Base-by-base conservation (phyloP, 2,888 invertebrate genomes). In the Rutpela maculata region DNA sequence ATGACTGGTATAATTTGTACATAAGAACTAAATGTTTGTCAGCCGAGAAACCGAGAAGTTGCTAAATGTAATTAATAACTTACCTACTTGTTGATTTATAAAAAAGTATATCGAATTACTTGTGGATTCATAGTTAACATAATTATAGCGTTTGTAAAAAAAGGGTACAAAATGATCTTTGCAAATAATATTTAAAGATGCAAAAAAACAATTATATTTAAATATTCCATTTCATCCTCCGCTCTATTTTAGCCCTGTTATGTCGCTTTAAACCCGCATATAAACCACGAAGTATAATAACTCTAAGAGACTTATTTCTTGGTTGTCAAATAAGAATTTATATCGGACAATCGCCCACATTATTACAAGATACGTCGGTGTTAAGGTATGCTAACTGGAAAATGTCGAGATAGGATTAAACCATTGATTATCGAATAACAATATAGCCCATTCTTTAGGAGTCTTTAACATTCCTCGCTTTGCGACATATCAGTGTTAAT, bases 351-450 rank as follows among this genome's bases (percentile, higher is more conserved):
- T 75, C 78, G 78, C 78, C 80, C 73, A 80, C 80, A 71, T 78
- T 67, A 80, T 80, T 78, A 78, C 80, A 68, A 76, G 74, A 78
- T 80, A 68, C 65, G 72, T 69, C 63, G 70, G 77, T 71, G 75
- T 78, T 57, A 63, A 56, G 38, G 62, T 79, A 75, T 62, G 60
- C 50, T 59, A 72, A 72, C 65, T 67, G 73, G 67, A 71, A 69
- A 77, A 70, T 72, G 75, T 63, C 75, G 38, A 73, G 73, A 74
- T 65, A 65, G 68, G 77, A 75, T 73, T 70, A 75, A 77, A 75
- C 77, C 75, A 77, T 80, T 71, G 69, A 77, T 80, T 80, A 74
- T 78, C 78, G 71, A 78, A 69, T 75, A 78, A 78, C 78, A 78
- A 73, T 67, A 69, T 62, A 57, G 69, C 38, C 62, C 59, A 62